Conservation (phyloP, 1,140 invertebrate species). For the Stratiolaelaps scimitus region DNA sequence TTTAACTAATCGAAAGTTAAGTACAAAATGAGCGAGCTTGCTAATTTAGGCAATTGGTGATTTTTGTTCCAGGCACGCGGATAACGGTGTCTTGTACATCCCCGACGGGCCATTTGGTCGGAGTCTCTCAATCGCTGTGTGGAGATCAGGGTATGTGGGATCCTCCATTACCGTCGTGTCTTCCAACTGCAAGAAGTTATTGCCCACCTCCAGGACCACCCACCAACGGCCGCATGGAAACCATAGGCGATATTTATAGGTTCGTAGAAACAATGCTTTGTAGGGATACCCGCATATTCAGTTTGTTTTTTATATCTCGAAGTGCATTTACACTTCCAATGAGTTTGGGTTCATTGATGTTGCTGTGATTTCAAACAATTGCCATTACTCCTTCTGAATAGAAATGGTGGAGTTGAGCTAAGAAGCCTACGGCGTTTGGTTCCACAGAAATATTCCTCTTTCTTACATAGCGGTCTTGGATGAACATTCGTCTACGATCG, state of each 20-base stretch:
- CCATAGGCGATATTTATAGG: slow-evolving; percentile 16
- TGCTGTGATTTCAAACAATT: background rate
- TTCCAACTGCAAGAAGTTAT: background rate
- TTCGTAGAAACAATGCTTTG: background rate
- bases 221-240: background rate
- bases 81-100: background rate
- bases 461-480: too few species aligned
- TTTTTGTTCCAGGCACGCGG: too few species aligned
- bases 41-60: too few species aligned
- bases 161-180: background rate
- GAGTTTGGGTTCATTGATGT: background rate
- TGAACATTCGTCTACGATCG: too few species aligned
- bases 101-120: background rate
- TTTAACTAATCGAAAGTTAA: too few species aligned
- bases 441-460: background rate
- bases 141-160: background rate
- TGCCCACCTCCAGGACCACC: background rate
- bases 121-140: background rate
- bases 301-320: background rate
- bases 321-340: background rate
- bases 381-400: background rate
- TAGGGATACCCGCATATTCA: background rate
- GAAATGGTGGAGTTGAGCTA: background rate
- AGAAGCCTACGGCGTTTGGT: background rate
- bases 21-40: too few species aligned